Base-by-base conservation (phyloP, 2,113 vertebrate genomes). In the Gopherus evgoodei region DNA sequence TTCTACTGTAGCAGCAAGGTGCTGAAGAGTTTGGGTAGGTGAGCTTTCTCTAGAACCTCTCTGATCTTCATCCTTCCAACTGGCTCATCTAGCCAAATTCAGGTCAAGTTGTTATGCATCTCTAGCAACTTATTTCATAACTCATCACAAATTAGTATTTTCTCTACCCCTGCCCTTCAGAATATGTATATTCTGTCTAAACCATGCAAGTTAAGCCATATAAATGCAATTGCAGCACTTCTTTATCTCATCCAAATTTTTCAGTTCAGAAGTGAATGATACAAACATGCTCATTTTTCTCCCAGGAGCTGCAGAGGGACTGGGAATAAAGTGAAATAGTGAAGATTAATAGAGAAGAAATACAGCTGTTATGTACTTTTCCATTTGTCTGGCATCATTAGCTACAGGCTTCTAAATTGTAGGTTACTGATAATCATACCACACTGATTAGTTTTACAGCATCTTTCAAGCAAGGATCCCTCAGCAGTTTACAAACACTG, bases 261-360 rank as follows among this genome's bases (percentile, higher is more conserved):
- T 62, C 57, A 62, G 27, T 62, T 91, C 85, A 79, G 81, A 93
- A 86, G 76, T 81, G 35, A 38, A 38, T 7, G 31, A 35, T 72
- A n/a, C 83, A 93, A 92, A 92, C 8, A 52, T 9, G n/a, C 47
- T 9, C 2, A 78, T 92, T 94, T 94, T 94, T 88, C 83, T 91
- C 81, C 35, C 50, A 56, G 44, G 29, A 79, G 11, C 24, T 62
- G 44, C 38, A 21, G 21, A 56, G 62, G 10, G 14, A 69, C 89
- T 81, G 59, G 16, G 3, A 8, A 24, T 25, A 69, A 88, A 29
- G 57, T 83, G 49, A 35, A 38, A 38, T 4, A 31, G 27, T 16
- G 1, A 87, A n/a, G 10, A 42, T 0, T 0, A 2, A 17, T 12
- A 16, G 19, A n/a, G 27, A 27, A 62, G 57, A 62, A 62, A 31